A percentile compares a stretch with the other conserved stretches of the same genome.
Conservation (phyloP, 2,888 invertebrate genomes). For the Dasypogon diadema region DNA sequence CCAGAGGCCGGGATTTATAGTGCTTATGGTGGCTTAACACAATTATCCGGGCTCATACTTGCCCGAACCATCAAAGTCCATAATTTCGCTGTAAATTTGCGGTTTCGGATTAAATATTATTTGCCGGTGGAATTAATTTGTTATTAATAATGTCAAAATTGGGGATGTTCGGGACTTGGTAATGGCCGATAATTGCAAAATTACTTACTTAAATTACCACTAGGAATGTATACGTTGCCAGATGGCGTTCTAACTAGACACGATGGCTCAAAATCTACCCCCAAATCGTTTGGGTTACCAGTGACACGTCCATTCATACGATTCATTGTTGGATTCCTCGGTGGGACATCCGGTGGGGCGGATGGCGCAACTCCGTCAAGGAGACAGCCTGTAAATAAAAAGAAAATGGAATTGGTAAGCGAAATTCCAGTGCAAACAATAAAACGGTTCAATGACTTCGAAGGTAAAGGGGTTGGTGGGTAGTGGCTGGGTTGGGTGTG, state of each 20-base stretch:
- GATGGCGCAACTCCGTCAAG: constrained; percentile 80
- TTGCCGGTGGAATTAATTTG: neutral
- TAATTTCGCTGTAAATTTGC: neutral
- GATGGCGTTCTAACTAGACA: constrained; percentile 92
- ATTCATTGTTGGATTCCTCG: constrained; percentile 91
- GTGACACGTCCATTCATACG: constrained; percentile 90
- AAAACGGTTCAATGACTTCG: neutral
- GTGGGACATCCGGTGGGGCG: constrained; percentile 89
- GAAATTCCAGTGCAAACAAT: neutral
- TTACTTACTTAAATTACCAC: constrained; percentile 76
- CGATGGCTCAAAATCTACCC: constrained; percentile 87
- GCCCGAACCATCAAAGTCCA: neutral
- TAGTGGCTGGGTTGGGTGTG: too few species aligned
- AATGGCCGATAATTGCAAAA: neutral
- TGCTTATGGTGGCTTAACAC: constrained; percentile 13
- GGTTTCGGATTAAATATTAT: neutral
- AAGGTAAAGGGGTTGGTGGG: too few species aligned
- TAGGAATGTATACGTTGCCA: constrained; percentile 94
- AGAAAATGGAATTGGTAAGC: constrained; percentile 51
- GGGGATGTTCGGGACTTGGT: neutral
- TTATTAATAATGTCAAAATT: neutral
- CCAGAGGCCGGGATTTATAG: neutral
- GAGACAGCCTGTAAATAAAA: constrained; percentile 76
- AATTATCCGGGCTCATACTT: constrained; percentile 7
- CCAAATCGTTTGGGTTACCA: constrained; percentile 80